These are phyloP conservation scores for Drosophila willistoni DNA, from an alignment of 1,140 invertebrate species.

Conservation along the genomic window DNA sequence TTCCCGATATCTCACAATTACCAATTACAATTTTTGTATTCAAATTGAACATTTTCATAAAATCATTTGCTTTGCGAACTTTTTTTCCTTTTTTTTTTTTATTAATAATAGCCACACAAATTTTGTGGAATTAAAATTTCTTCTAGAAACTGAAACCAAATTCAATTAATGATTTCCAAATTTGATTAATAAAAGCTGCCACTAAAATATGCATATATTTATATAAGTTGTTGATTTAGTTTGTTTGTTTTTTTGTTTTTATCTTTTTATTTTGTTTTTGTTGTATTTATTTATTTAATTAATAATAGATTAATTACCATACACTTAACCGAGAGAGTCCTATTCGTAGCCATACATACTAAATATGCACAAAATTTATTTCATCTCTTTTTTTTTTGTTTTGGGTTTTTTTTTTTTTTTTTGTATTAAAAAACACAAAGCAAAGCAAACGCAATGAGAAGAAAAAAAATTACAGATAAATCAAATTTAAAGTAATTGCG, in stretches of 20 bases:
- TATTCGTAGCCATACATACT: conserved; percentile 80
- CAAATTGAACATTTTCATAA: too few relatives aligned
- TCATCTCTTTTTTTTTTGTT: conserved; percentile 2
- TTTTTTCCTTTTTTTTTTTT: too few relatives aligned
- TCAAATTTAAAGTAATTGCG: conserved; percentile 38
- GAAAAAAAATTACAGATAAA: conserved; percentile 29
- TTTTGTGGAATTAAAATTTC: too few relatives aligned
- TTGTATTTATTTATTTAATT: conserved; percentile 78
- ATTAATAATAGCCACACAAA: too few relatives aligned
- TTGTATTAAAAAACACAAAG: conserved; percentile 44
- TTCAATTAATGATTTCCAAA: too few relatives aligned
- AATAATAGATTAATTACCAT: conserved; percentile 80
- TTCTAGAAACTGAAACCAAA: too few relatives aligned
- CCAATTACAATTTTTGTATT: too few relatives aligned
- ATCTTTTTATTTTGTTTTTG: conserved; percentile 41
- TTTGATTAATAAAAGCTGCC: neutral
- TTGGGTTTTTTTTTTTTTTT: too few relatives aligned
- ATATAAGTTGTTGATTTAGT: neutral
- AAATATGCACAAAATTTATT: conserved; percentile 75
- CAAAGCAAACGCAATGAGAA: conserved; percentile 23
- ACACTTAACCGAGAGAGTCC: conserved; percentile 79
- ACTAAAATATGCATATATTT: neutral
- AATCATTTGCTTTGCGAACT: too few relatives aligned
- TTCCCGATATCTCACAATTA: too few relatives aligned
- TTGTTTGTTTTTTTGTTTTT: neutral